Conservation (phyloP, 2,888 invertebrate species). For the Sussaba pulchella region DNA sequence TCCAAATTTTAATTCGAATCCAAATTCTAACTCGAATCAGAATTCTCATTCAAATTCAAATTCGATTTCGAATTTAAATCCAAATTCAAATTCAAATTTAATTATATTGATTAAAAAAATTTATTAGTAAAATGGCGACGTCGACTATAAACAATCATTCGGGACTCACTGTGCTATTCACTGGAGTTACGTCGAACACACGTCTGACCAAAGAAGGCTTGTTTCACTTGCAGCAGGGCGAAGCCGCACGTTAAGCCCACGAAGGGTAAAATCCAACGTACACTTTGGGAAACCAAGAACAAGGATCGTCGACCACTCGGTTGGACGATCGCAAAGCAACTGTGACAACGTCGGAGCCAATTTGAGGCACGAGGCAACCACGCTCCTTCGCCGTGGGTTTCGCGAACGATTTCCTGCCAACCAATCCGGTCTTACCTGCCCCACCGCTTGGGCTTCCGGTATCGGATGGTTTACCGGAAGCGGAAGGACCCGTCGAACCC, state of each 20-base stretch:
- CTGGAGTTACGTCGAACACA: slow-evolving; percentile 1
- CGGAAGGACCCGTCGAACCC: slow-evolving; percentile 6
- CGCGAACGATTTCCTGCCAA: slow-evolving; percentile 51
- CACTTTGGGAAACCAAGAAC: slow-evolving; percentile 8
- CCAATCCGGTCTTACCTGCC: slow-evolving; percentile 38
- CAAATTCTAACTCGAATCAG: no score
- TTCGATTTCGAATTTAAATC: no score
- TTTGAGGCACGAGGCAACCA: slow-evolving; percentile 49
- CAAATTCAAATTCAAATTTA: no score
- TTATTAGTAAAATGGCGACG: no score
- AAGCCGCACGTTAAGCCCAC: no score
- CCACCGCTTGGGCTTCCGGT: slow-evolving; percentile 56
- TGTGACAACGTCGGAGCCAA: slow-evolving; percentile 65
- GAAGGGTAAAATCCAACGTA: slow-evolving; percentile 9
- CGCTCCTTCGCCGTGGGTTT: slow-evolving; percentile 60
- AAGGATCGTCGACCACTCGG: slow-evolving; percentile 63
- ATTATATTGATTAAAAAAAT: no score
- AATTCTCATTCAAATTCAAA: no score
- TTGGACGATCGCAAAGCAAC: slow-evolving; percentile 73
- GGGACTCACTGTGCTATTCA: slow-evolving; percentile 23
- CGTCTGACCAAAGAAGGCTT: slow-evolving; percentile 21
- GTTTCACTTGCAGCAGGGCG: slow-evolving; percentile 2
- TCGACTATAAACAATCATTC: background rate
- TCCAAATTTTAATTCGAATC: no score
- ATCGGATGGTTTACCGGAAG: slow-evolving; percentile 54